Evolutionary conservation across 64 coral and sea anemone genomes (phyloP).

Genomic region (Actinia equina): DNA sequence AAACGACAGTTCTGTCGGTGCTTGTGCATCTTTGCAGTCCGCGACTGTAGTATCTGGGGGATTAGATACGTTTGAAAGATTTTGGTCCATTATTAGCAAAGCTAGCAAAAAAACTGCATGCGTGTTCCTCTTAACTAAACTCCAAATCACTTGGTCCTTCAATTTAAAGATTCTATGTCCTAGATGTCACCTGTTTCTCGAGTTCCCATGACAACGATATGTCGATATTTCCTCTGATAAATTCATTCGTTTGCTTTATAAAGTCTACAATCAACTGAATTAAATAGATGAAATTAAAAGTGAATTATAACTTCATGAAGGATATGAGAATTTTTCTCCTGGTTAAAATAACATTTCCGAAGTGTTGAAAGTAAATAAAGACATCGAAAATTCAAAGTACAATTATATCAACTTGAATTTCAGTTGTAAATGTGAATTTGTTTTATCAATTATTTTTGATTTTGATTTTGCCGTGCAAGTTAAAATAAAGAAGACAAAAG

Average conservation of each 20-base stretch:
- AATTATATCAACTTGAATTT: no score
- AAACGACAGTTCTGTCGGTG: conserved; percentile 32
- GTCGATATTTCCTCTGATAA: background rate
- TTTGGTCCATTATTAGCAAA: background rate
- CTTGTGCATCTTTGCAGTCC: conserved; percentile 22
- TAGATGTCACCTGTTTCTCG: background rate
- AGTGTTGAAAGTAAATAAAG: no score
- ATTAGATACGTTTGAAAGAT: background rate
- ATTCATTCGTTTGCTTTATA: background rate
- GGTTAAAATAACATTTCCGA: background rate
- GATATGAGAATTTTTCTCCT: background rate
- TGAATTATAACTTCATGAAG: background rate
- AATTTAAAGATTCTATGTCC: background rate
- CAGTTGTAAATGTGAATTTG: no score
- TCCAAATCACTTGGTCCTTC: background rate
- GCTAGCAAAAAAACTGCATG: background rate
- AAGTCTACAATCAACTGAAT: background rate
- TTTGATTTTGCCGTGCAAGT: no score
- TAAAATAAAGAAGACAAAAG: no score
- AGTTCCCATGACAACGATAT: background rate
- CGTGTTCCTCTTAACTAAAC: background rate
- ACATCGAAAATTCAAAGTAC: no score
- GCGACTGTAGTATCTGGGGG: background rate
- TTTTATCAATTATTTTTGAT: no score
- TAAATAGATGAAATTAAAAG: background rate